Evolutionary conservation across 2,797 vertebrate species (phyloP), one percentile per base, ranked within the genome.

Genomic region (Enteromius afrohamiltoni): DNA sequence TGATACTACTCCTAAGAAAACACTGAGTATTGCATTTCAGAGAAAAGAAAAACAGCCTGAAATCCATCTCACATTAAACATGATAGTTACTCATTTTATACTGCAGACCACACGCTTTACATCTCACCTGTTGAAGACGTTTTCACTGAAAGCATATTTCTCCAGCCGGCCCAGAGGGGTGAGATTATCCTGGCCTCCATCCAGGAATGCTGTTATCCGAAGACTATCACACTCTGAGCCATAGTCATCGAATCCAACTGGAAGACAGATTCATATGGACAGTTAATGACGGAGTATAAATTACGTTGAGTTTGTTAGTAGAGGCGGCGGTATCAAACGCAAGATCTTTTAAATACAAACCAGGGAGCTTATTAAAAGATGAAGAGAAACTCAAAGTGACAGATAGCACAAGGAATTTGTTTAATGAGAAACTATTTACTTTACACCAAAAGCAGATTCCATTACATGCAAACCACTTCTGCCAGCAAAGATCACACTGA

Each of bases 221-320:
- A 96, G 95, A 86, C 95, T 95, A 69, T 96, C 96, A 62, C 96
- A 96, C 80, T 96, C 96, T 82, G 96, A 95, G 82, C 95, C 95
- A 87, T 95, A 97, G 90, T 97, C 97, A 93, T 97, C 97, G 90
- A 97, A 97, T 76, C 96, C 97, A 95, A 96, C 96, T 98, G 91
- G n/a, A 79, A 83, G 26, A 78, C 8, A 62, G 29, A 78, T 49
- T 62, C 14, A 78, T 62, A 26, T 0, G 1, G 26, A 51, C 47
- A 55, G 34, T 45, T 42, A 76, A 45, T 16, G 47, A n/a, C 23
- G 0, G 67, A 21, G 29, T 40, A 65, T 37, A 49, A 82, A 51
- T 40, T 40, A 82, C 21, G 21, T 53, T 16, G 21, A 65, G 45
- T 29, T 17, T 75, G 31, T 37, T 74, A 9, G 68, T 14, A 55